Base-by-base conservation (phyloP, 2,113 vertebrate genomes). In the Charadrius vociferus region DNA sequence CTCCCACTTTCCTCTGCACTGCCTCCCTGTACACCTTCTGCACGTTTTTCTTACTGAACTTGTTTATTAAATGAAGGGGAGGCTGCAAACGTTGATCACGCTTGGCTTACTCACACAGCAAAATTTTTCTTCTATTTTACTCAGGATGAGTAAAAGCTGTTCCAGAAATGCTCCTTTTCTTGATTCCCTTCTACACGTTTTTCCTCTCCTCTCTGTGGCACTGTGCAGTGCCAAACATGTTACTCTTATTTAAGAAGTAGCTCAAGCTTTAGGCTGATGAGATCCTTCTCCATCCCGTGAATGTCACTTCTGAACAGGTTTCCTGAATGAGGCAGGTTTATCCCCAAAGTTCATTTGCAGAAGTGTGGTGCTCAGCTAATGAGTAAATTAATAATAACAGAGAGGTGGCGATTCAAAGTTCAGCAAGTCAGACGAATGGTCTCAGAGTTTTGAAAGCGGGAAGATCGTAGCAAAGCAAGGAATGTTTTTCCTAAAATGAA, bases 211-310 rank as follows among this genome's bases (percentile, higher is more conserved):
- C 23, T 77, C 37, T 10, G 36, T 52, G 17, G 49, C 18, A 4
- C 17, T 6, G 13, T 6, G n/a, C 19, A 6, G 43, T 21, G 22
- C 52, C 55, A 68, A 19, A 0, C 6, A 2, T 2, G 6, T 34
- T 65, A 15, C 22, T 68, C 56, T 21, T 34, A 37, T 26, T 84
- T 50, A 27, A 78, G 73, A 37, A 66, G 80, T 21, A 55, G 59
- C 23, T 59, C 49, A 27, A 15, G 53, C 13, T 89, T 65, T 21
- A 75, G 70, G 66, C 27, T 89, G 20, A 1, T 6, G 37, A 77
- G 58, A 50, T 10, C 1, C 22, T 59, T 66, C 53, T 77, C 56
- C 22, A 30, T 16, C 20, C 9, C 0, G 4, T 2, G 7, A n/a
- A 41, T 15, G 37, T 5, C n/a, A 20, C 26, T 21, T 72, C 88